Base-by-base conservation (phyloP, 2,113 vertebrate species). In the Rhinoderma darwinii region DNA sequence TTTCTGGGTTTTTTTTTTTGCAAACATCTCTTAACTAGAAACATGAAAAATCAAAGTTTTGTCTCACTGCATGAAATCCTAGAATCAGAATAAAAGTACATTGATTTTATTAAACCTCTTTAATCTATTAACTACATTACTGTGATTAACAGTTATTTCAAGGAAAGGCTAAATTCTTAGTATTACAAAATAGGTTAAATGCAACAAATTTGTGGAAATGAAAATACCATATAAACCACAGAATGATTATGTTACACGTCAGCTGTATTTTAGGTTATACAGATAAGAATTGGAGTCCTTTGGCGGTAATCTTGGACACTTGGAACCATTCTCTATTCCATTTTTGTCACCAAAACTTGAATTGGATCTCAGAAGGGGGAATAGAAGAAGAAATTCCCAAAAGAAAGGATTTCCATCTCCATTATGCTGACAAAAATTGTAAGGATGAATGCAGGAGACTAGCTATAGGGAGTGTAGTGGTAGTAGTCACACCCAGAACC, bases 11-110 rank as follows among this genome's bases (percentile, higher is more conserved):
- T n/a, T n/a, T n/a, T n/a, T 82, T 85, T 82, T 87, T 87, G n/a
- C 66, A 41, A 80, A 50, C 85, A 82, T 87, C 85, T 81, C 76
- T 70, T 82, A 82, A 87, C 85, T 81, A 81, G 76, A 30, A 27
- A 84, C n/a, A 81, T 15, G 61, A 43, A 86, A 43, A 82, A 87
- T 82, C 78, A 82, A 87, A 82, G 85, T 87, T 87, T 87, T 73
- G 77, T 82, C 66, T 87, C 85, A 0, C 85, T 75, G 68, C 78
- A 61, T 59, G 85, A 87, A 54, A 82, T 82, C 66, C 47, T 87
- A 54, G 56, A 87, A 35, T 63, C 37, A 37, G 85, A 74, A 87
- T 43, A 87, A 59, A 87, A 74, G 80, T 78, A 74, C 47, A 87
- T 44, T 72, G 66, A 82, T 87, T 82, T 73, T 81, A 80, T 86